Evolutionary conservation across 92 coral and sea anemone genomes (phyloP), one percentile per base, ranked within the genome.

Genomic region (Paramuricea clavata): DNA sequence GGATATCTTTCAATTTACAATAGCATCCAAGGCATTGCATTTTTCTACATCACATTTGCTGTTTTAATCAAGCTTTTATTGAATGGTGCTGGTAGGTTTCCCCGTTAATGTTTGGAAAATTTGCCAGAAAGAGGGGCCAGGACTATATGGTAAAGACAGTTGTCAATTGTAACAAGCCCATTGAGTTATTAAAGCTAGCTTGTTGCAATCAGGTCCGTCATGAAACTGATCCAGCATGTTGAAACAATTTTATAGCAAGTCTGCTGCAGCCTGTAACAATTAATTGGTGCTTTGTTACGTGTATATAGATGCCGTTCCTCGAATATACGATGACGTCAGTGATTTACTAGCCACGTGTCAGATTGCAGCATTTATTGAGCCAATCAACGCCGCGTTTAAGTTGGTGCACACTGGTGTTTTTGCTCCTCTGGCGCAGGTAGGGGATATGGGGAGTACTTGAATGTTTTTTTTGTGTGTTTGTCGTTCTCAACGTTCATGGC

Each of bases 321-420:
- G 89, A 41, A 91, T 91, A 1, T 96, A 90, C 84, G 98, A 96
- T 86, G 90, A 83, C 42, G 98, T 96, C 28, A 96, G 98, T 76
- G 97, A 96, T 83, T 87, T 94, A 36, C 54, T 96, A 56, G 99
- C 98, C 15, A 92, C 99, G 16, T 96, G 99, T 87, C 98, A 94
- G 74, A 82, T 96, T 47, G 99, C 99, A 8, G 95, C 99, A 31
- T 89, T 96, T 64, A 86, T 96, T 89, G 99, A 96, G 72, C 89
- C 95, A 30, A 72, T 93, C 69, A 87, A 96, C 75, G 98, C 99
- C 39, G 89, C 92, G 22, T 35, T 93, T 68, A 95, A 94, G 16
- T 56, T 96, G 42, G 98, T 96, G 16, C 92, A 81, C 54, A 96
- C 98, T 6, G 97, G 97, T 11, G 89, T 91, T 0, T 16, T 93